Percentiles rank a stretch among this genome's conserved stretches.
These are phyloP conservation scores for Drosophila helvetica DNA, from an alignment of 2,888 invertebrate genomes.

Conservation along the genomic window DNA sequence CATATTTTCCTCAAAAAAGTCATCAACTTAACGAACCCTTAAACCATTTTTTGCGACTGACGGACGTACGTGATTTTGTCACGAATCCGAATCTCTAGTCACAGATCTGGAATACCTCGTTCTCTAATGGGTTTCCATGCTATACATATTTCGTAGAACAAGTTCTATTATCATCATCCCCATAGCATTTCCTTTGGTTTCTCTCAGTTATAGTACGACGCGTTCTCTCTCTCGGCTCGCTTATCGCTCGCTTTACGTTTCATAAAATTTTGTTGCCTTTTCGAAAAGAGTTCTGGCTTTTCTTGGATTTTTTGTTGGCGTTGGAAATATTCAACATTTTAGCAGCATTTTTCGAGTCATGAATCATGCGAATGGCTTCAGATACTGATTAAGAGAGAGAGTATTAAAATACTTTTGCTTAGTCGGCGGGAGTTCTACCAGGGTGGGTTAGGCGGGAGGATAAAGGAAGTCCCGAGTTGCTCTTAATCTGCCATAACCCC, in stretches of 20 bases:
- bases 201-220: conserved; percentile 15
- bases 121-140: too few relatives aligned
- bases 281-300: conserved; percentile 55
- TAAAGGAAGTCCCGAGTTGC: conserved; percentile 21
- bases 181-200: conserved; percentile 4
- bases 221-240: conserved; percentile 30
- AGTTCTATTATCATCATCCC: background rate
- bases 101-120: background rate
- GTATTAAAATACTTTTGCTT: conserved; percentile 33
- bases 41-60: background rate
- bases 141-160: background rate
- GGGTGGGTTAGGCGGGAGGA: background rate
- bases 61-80: background rate
- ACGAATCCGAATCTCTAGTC: too few relatives aligned
- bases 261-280: conserved; percentile 79
- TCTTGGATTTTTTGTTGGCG: background rate
- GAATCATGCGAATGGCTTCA: conserved; percentile 28
- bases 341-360: conserved; percentile 28
- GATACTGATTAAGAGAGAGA: background rate
- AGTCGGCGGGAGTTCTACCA: conserved; percentile 22
- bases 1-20: background rate
- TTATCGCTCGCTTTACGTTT: conserved; percentile 82
- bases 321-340: conserved; percentile 45
- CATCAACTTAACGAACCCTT: background rate
- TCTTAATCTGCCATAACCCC: conserved; percentile 8